Evolutionary conservation across 2,888 invertebrate genomes (phyloP), one percentile per base, ranked within the genome.

Genomic region (Globia sparganii): DNA sequence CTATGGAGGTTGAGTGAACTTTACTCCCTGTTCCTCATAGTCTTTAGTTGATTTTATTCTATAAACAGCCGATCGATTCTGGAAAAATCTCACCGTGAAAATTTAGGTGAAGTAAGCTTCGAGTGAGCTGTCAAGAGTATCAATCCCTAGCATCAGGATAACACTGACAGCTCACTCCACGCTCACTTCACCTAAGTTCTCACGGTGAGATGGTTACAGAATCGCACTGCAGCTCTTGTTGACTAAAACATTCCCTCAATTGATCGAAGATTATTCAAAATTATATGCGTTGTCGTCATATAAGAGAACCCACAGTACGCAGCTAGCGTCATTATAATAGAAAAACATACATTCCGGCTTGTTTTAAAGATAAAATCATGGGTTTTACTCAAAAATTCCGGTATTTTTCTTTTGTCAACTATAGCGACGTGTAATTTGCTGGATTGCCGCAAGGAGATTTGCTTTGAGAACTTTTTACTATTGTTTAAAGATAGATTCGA

Each of bases 271-370:
- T 59, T 77, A 0, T 58, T 70, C 59, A 65, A 31, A 21, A 80
- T 72, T 4, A 87, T 61, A 34, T 75, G 80, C 5, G 84, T 56
- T 6, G 90, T 86, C 13, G 87, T 46, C 0, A 89, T 59, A 61
- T 83, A 88, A 0, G 89, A 87, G 15, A 86, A 84, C 0, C 87
- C 87, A 72, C 83, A 89, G 11, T 89, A 89, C 0, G 88, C 77
- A 1, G 86, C 78, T 2, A 92, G 37, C 3, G 88, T 34, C 53
- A 91, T 80, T 0, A 89, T 8, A 0, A 91, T 2, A 0, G 86
- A 83, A 1, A 89, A 59, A 28, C 87, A 87, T 1, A 91, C 3
- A 28, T 86, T 80, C 0, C 88, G 11, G 15, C 85, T 84, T 0
- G 87, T 11, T 31, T 77, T 87, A 0, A 83, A 58, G 0, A 86